Evolutionary conservation across 2,113 vertebrate genomes (phyloP).

Genomic region (Plestiodon gilberti): DNA sequence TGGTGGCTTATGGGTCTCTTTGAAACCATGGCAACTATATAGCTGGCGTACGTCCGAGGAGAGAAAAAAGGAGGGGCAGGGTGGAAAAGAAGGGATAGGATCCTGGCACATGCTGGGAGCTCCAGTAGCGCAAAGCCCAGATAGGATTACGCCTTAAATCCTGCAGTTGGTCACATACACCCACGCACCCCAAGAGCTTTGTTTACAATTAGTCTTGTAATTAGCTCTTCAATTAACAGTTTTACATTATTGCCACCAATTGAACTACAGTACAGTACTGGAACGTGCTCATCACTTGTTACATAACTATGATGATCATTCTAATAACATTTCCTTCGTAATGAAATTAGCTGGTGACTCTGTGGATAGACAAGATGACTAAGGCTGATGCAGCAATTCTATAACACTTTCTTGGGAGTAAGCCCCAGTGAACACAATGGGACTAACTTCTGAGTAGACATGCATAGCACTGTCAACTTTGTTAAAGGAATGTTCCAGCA

Average conservation of each 20-base stretch:
- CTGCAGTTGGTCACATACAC: background rate
- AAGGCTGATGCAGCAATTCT: too few relatives aligned
- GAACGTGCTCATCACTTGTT: conserved; percentile 26
- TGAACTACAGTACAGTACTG: conserved; percentile 13
- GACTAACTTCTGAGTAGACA: too few relatives aligned
- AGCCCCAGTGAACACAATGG: background rate
- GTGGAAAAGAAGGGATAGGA: too few relatives aligned
- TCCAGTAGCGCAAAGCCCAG: too few relatives aligned
- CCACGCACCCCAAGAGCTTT: background rate
- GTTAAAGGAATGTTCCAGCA: conserved; percentile 35
- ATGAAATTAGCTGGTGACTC: conserved; percentile 28
- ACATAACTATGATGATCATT: background rate
- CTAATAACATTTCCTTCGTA: conserved; percentile 37
- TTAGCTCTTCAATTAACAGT: background rate
- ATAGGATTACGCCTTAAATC: background rate
- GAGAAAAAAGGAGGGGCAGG: too few relatives aligned
- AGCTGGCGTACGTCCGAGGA: too few relatives aligned
- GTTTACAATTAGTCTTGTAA: conserved; percentile 23
- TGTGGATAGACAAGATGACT: conserved; percentile 42
- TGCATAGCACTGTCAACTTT: background rate
- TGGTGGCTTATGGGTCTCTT: too few relatives aligned
- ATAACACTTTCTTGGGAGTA: too few relatives aligned
- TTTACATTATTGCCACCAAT: background rate
- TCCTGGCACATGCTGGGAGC: too few relatives aligned
- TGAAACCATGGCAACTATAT: too few relatives aligned